These are phyloP conservation scores for Galbula dea DNA, from an alignment of 2,113 vertebrate species.

Conservation along the genomic window DNA sequence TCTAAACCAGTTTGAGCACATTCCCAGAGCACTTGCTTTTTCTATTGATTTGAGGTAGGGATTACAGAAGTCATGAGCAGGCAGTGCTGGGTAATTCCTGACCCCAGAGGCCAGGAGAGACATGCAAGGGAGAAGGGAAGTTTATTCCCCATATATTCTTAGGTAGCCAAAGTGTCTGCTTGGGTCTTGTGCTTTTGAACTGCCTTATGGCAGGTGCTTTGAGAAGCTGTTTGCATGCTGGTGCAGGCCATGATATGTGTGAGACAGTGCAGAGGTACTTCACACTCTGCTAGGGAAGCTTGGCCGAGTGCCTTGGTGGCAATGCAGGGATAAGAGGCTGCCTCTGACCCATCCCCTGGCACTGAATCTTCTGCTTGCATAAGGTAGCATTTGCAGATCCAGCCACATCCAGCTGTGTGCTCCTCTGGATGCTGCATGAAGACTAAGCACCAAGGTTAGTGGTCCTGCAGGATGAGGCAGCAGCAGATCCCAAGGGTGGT, in stretches of 20 bases:
- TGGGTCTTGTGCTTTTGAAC: neutral
- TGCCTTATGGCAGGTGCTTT: neutral
- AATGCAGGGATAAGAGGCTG: neutral
- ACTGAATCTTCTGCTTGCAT: neutral
- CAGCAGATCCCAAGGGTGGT: neutral
- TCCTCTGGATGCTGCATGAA: neutral
- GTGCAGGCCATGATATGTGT: neutral
- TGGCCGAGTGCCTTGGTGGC: neutral
- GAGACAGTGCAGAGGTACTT: neutral
- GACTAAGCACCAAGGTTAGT: neutral
- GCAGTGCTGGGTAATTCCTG: neutral
- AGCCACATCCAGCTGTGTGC: fast-evolving
- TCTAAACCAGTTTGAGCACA: neutral
- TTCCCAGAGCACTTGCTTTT: neutral
- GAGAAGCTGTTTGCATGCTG: neutral
- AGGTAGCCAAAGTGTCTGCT: neutral
- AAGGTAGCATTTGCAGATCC: too few species aligned
- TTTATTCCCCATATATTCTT: neutral
- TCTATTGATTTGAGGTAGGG: neutral
- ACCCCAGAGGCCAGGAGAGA: neutral
- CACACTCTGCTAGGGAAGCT: neutral
- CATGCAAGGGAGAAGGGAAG: neutral
- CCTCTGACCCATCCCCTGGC: neutral
- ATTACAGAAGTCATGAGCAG: neutral
- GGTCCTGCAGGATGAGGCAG: neutral